A percentile compares a stretch with the other conserved stretches of the same genome.
These are phyloP conservation scores for Andrena chrysosceles DNA, from an alignment of 2,888 invertebrate species.

Conservation along the genomic window DNA sequence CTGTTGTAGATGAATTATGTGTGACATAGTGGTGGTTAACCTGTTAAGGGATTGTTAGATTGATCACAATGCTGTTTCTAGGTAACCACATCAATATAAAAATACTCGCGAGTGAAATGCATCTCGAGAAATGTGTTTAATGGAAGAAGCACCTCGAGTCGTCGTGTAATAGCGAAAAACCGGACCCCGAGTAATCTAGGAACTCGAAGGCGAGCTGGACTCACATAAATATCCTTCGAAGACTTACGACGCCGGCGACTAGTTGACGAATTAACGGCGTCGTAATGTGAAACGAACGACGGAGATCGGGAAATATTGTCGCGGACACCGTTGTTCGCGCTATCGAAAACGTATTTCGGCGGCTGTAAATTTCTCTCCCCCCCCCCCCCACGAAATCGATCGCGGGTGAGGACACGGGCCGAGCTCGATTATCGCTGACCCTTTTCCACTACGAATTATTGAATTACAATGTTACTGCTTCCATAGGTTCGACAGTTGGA, in stretches of 20 bases:
- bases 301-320: conserved; percentile 42
- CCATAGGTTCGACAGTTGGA: not conserved
- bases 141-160: conserved; percentile 2
- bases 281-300: conserved; percentile 55
- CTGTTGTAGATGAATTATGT: too few species aligned
- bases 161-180: conserved; percentile 26
- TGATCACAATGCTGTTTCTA: not conserved
- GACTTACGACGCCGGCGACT: conserved; percentile 22
- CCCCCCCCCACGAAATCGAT: conserved; percentile 13
- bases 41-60: not conserved
- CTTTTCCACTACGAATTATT: conserved; percentile 7
- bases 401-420: not conserved
- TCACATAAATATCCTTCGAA: conserved; percentile 48
- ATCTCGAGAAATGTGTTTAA: not conserved
- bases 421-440: conserved; percentile 26
- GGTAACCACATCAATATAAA: not conserved
- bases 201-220: conserved; percentile 31
- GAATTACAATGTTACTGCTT: conserved; percentile 15
- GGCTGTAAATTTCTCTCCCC: conserved; percentile 27
- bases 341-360: conserved; percentile 52
- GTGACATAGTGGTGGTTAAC: too few species aligned
- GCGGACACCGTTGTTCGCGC: conserved; percentile 41
- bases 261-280: conserved; percentile 54
- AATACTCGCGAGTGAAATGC: conserved; percentile 9
- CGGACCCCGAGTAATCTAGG: conserved; percentile 15